Conservation (phyloP, 2,797 vertebrate genomes). For the Hemitrygon akajei region DNA sequence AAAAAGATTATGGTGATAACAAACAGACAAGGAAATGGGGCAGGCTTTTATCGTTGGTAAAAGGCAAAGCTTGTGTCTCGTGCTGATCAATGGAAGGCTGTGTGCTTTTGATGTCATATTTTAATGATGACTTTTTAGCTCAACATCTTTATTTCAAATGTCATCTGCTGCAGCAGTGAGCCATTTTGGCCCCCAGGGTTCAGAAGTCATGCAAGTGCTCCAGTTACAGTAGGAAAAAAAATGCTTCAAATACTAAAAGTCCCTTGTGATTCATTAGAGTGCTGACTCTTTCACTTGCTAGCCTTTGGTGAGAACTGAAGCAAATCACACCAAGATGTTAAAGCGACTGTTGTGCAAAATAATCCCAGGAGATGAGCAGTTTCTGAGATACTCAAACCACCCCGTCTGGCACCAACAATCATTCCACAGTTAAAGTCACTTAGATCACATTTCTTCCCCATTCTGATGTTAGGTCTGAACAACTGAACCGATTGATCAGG, state of each 20-base stretch:
- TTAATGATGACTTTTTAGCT: conserved; percentile 72
- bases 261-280: conserved; percentile 52
- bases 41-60: conserved; percentile 52
- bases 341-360: not conserved
- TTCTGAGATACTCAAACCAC: too few relatives aligned
- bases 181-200: conserved; percentile 63
- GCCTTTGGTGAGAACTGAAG: not conserved
- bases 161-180: conserved; percentile 65
- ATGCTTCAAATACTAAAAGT: conserved; percentile 48
- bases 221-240: conserved; percentile 49
- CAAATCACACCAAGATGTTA: not conserved
- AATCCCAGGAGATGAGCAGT: too few relatives aligned
- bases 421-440: too few relatives aligned
- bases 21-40: conserved; percentile 62
- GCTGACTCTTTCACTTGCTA: conserved; percentile 40
- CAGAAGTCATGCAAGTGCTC: conserved; percentile 59
- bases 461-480: too few relatives aligned
- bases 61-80: conserved; percentile 56
- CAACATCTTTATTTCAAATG: conserved; percentile 65
- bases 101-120: conserved; percentile 71
- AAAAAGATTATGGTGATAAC: conserved; percentile 72
- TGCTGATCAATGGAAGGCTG: conserved; percentile 68
- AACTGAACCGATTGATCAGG: too few relatives aligned
- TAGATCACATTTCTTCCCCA: too few relatives aligned
- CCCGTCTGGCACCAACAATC: too few relatives aligned